Percentiles rank a stretch among this genome's conserved stretches.
Conservation (phyloP, 2,888 invertebrate species). For the Mythimna ferrago region DNA sequence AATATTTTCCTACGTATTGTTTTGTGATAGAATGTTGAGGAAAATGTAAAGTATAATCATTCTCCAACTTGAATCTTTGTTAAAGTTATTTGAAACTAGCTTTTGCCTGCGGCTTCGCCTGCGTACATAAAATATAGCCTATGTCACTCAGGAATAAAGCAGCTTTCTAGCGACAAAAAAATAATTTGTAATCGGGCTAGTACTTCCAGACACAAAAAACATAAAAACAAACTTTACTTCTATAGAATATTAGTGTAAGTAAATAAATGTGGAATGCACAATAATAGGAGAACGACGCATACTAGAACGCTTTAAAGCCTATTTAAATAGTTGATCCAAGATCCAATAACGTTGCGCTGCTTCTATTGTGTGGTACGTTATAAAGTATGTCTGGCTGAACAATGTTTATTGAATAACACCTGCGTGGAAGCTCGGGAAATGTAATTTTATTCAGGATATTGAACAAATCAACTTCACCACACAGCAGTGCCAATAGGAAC, state of each 20-base stretch:
- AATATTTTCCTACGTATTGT: not conserved
- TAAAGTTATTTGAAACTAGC: constrained; percentile 2
- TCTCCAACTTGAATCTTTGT: not conserved
- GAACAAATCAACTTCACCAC: constrained; percentile 22
- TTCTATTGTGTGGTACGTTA: constrained; percentile 3
- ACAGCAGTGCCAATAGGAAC: constrained; percentile 3
- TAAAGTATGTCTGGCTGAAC: constrained; percentile 5
- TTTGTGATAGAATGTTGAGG: constrained; percentile 8
- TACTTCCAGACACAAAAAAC: too few relatives aligned
- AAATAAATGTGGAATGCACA: constrained; percentile 1
- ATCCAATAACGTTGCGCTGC: not conserved
- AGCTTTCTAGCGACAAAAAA: too few relatives aligned
- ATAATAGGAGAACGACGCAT: not conserved
- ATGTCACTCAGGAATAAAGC: too few relatives aligned
- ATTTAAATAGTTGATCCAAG: constrained; percentile 1
- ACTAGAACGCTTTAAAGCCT: constrained; percentile 5
- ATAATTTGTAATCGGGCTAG: too few relatives aligned
- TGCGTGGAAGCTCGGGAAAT: constrained; percentile 5
- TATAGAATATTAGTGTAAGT: too few relatives aligned
- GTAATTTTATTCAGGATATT: constrained; percentile 35
- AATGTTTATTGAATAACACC: constrained; percentile 22
- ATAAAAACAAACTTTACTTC: too few relatives aligned
- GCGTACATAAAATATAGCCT: too few relatives aligned
- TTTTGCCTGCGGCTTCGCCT: too few relatives aligned
- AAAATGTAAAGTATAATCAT: not conserved